A percentile compares a stretch with the other conserved stretches of the same genome.
phyloP scores from a whole-genome alignment of 2,888 invertebrate species.

The Drosophila colorata region DNA sequence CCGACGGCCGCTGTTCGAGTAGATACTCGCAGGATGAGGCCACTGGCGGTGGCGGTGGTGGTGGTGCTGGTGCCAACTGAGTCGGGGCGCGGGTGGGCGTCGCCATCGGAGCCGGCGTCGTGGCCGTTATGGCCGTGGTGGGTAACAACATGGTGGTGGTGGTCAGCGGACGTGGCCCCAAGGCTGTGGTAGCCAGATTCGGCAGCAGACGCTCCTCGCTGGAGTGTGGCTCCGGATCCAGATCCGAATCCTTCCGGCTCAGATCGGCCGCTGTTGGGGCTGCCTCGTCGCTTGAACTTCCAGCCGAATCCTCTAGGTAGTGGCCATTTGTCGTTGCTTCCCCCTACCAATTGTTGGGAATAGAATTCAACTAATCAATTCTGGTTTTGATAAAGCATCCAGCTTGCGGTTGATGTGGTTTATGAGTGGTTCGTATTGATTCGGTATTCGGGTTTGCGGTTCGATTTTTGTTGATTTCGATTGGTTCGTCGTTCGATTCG shows the following conservation, averaged over 20 bases:
- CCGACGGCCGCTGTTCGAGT: slow-evolving; percentile 81
- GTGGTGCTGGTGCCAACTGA: slow-evolving; percentile 15
- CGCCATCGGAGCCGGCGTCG: slow-evolving; percentile 9
- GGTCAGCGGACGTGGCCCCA: slow-evolving; percentile 74
- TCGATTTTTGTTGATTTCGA: slow-evolving; percentile 9
- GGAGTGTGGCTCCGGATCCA: slow-evolving; percentile 41
- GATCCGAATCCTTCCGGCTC: slow-evolving; percentile 38
- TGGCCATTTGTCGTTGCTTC: slow-evolving; percentile 86
- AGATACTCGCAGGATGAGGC: slow-evolving; percentile 84
- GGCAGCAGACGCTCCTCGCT: slow-evolving; percentile 68
- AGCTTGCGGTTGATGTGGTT: slow-evolving; percentile 62
- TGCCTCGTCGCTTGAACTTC: slow-evolving; percentile 84
- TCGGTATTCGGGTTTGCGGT: not conserved
- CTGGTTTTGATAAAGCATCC: slow-evolving; percentile 82
- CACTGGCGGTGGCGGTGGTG: slow-evolving; percentile 53
- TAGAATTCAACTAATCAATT: slow-evolving; percentile 86
- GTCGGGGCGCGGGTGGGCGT: not conserved
- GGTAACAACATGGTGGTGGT: slow-evolving; percentile 67
- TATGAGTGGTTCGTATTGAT: slow-evolving; percentile 39
- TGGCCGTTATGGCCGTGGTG: slow-evolving; percentile 65
- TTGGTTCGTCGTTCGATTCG: slow-evolving; percentile 3
- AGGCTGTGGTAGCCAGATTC: slow-evolving; percentile 61
- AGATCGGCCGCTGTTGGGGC: slow-evolving; percentile 24
- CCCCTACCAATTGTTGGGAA: slow-evolving; percentile 86
- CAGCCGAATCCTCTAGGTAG: slow-evolving; percentile 85